Conservation (phyloP, 2,797 vertebrate genomes). For the Dromococcyx pavoninus region DNA sequence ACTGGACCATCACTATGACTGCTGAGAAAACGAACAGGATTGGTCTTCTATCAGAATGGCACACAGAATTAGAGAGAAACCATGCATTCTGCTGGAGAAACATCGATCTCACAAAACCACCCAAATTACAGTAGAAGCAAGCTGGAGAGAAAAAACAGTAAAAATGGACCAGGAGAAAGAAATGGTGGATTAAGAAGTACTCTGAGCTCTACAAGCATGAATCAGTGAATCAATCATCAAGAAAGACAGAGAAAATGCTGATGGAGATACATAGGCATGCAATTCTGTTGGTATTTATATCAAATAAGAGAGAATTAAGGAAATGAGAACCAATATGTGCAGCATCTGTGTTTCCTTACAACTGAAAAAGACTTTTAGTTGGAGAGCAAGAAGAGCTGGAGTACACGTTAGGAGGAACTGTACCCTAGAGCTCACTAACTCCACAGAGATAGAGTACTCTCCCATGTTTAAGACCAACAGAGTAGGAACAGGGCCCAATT, state of each 20-base stretch:
- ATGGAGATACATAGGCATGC: not conserved
- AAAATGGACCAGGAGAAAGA: not conserved
- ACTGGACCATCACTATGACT: not conserved
- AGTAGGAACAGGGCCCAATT: not conserved
- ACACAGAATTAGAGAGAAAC: not conserved
- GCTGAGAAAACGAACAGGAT: not conserved
- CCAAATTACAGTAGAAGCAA: not conserved
- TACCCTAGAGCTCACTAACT: not conserved
- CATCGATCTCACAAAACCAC: not conserved
- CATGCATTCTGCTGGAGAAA: not conserved
- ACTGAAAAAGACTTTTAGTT: not conserved
- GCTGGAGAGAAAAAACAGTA: not conserved
- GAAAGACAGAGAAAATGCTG: not conserved
- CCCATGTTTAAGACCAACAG: not conserved
- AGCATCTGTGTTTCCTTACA: not conserved
- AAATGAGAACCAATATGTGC: not conserved
- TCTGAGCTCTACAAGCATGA: fast-evolving
- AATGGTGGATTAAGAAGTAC: not conserved
- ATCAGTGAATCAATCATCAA: not conserved
- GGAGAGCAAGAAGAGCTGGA: not conserved
- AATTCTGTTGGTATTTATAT: not conserved
- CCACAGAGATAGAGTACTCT: not conserved
- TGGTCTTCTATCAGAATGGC: not conserved
- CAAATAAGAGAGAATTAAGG: not conserved
- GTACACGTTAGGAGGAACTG: not conserved